Evolutionary conservation across 2,888 invertebrate genomes (phyloP).

Genomic region (Villa cingulata): DNA sequence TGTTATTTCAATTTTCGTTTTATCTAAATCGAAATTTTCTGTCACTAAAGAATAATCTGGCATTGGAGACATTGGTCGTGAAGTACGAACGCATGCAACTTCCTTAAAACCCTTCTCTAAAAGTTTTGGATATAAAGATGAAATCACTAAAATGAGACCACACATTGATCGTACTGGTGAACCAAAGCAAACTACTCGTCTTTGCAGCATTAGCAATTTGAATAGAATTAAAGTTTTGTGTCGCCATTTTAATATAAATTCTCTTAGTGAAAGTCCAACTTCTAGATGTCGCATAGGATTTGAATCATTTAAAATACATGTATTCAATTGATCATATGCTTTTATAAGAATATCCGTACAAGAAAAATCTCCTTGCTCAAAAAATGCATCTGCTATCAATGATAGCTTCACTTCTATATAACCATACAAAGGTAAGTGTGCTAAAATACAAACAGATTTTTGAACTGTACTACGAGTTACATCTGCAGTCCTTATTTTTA

Average conservation of each 20-base stretch:
- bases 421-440: conserved; percentile 82
- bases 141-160: conserved; percentile 68
- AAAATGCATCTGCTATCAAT: conserved; percentile 92
- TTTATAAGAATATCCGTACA: conserved; percentile 78
- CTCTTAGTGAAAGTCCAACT: conserved; percentile 32
- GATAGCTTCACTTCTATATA: conserved; percentile 90
- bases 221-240: conserved; percentile 87
- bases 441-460: conserved; percentile 93
- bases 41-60: conserved; percentile 48
- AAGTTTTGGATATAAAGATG: conserved; percentile 83
- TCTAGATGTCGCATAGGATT: conserved; percentile 39
- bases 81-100: conserved; percentile 67
- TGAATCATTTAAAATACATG: conserved; percentile 47
- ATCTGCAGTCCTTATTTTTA: conserved; percentile 83
- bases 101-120: conserved; percentile 70
- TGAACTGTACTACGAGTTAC: conserved; percentile 96
- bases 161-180: conserved; percentile 86
- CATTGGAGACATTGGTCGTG: conserved; percentile 58
- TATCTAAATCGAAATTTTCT: too few species aligned
- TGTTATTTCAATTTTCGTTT: too few species aligned
- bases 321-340: conserved; percentile 82
- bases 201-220: conserved; percentile 80
- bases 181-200: conserved; percentile 80
- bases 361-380: conserved; percentile 86
- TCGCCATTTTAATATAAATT: conserved; percentile 48